Base-by-base conservation (phyloP, 2,888 invertebrate species). In the Rapana venosa region DNA sequence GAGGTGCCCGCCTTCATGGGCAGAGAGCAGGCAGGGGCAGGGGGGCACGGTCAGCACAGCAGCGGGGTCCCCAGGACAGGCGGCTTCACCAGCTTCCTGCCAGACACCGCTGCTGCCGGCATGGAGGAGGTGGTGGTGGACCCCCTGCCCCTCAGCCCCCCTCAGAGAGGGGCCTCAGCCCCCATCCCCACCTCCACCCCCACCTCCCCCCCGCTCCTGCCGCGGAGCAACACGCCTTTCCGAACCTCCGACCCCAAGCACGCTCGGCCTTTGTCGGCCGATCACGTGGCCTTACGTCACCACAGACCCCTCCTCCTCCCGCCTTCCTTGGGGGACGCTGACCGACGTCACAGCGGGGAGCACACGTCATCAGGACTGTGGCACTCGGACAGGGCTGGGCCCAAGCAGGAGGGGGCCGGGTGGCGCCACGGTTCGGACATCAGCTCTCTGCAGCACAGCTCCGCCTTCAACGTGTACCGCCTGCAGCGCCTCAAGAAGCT, bases 241-340 rank as follows among this genome's bases (percentile, higher is more conserved):
- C 13, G 74, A 20, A 35, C 66, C 26, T 26, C 30, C 88, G 36
- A 87, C 36, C 6, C 35, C 84, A 13, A 83, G 90, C 87, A 90
- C 35, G 20, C 90, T 8, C 85, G 91, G 30, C 91, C 91, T 1
- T 56, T 91, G 47, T 90, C 90, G 0, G 91, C 91, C 1, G 91
- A 91, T 61, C 90, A 91, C 88, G 89, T 86, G 30, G 58, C 70
- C 26, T 56, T 58, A 30, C 36, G 74, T 47, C 86, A 61, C 74
- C 47, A 47, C 47, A 47, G 47, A 8, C 66, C 35, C 17, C 79
- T 81, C 15, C 70, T 20, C 35, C 17, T 30, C n/a, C 77, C 88
- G 1, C 26, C 79, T 32, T 13, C 61, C 26, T 47, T 47, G 47
- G 8, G 47, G 2, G 77, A 47, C 84, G 30, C 56, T 17, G 86